These are phyloP conservation scores for Macrotus californicus DNA, from an alignment of 2,113 vertebrate species.

Conservation along the genomic window DNA sequence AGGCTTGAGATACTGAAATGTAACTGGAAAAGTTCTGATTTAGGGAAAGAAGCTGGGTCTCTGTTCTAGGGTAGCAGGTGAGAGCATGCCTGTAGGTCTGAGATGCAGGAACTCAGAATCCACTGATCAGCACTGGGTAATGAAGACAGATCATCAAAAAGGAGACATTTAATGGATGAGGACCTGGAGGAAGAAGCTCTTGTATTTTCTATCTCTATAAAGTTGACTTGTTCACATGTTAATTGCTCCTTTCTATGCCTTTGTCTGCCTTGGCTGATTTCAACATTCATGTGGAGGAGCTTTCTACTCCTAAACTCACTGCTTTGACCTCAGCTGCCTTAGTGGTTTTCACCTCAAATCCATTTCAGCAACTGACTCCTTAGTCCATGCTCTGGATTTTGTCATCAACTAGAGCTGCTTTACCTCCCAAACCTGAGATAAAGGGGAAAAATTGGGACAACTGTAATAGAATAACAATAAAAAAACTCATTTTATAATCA, in stretches of 20 bases:
- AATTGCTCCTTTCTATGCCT: neutral
- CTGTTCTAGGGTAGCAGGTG: neutral
- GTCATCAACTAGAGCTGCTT: neutral
- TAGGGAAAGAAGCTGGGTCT: neutral
- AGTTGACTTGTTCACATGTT: neutral
- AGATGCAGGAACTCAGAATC: neutral
- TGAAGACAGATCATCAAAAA: neutral
- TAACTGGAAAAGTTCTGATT: neutral
- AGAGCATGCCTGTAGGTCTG: neutral
- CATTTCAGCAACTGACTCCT: neutral
- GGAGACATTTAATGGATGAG: neutral
- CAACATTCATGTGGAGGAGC: neutral
- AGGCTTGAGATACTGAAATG: neutral
- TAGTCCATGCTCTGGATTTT: neutral
- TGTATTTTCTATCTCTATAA: neutral
- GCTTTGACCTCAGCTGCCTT: neutral
- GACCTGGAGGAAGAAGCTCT: neutral
- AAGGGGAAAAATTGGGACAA: too few species aligned
- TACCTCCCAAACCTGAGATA: neutral
- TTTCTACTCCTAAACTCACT: neutral
- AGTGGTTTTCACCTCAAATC: neutral
- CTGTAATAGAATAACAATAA: too few species aligned
- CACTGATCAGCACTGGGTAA: neutral
- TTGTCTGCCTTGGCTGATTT: neutral
- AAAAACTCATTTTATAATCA: neutral